These are phyloP conservation scores for Microcebus murinus DNA, from an alignment of 2,113 vertebrate species.

Conservation along the genomic window DNA sequence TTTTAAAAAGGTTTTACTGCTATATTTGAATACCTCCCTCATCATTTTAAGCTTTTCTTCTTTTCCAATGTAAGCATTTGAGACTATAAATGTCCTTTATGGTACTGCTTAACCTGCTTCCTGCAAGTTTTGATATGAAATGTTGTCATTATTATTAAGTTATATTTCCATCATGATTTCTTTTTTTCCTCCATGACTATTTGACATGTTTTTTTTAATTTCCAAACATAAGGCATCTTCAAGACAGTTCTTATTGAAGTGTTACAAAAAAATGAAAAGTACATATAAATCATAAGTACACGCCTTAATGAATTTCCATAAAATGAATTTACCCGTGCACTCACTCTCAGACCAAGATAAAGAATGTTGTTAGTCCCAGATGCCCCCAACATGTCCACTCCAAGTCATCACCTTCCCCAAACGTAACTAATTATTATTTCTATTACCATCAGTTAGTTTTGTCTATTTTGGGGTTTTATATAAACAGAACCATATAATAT, in stretches of 20 bases:
- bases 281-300: background rate
- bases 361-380: background rate
- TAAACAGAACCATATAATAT: background rate
- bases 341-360: background rate
- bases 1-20: background rate
- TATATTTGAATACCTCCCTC: background rate
- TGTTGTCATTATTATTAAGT: background rate
- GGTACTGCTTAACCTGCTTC: background rate
- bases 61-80: conserved; percentile 17
- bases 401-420: background rate
- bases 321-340: background rate
- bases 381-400: background rate
- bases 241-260: background rate
- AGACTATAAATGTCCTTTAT: background rate
- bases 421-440: background rate
- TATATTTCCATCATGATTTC: conserved; percentile 19
- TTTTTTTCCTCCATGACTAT: background rate
- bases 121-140: background rate
- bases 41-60: conserved; percentile 28
- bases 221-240: background rate
- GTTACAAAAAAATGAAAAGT: background rate
- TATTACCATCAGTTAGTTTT: background rate
- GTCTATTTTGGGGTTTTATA: background rate
- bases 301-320: background rate
- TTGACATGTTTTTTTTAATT: background rate